Evolutionary conservation across 2,888 invertebrate species (phyloP).

Genomic region (Palloptera scutellata): DNA sequence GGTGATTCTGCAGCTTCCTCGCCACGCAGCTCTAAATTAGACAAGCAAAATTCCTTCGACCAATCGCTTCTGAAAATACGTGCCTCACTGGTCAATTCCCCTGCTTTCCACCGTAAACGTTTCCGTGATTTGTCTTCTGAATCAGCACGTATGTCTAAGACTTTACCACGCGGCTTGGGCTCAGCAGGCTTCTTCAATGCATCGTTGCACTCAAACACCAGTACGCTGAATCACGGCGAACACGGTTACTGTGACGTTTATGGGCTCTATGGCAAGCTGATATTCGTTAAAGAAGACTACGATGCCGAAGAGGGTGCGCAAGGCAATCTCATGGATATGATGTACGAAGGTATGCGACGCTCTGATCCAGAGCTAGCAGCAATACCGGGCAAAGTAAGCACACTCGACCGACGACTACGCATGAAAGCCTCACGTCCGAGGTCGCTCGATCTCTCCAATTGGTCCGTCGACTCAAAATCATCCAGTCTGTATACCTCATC

Average conservation of each 20-base stretch:
- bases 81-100: conserved; percentile 71
- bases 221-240: conserved; percentile 70
- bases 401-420: conserved; percentile 79
- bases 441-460: conserved; percentile 83
- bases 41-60: conserved; percentile 70
- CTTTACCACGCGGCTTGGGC: conserved; percentile 76
- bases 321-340: conserved; percentile 67
- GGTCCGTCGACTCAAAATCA: conserved; percentile 87
- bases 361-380: conserved; percentile 87
- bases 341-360: conserved; percentile 78
- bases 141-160: conserved; percentile 76
- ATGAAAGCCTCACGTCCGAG: conserved; percentile 85
- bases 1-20: conserved; percentile 48
- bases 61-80: conserved; percentile 71
- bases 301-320: conserved; percentile 83
- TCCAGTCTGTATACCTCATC: conserved; percentile 84
- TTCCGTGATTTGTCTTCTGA: conserved; percentile 67
- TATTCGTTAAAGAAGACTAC: conserved; percentile 76
- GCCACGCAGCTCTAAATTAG: conserved; percentile 67
- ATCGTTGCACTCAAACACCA: conserved; percentile 66
- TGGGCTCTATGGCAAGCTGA: conserved; percentile 86
- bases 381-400: conserved; percentile 83
- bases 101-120: conserved; percentile 70
- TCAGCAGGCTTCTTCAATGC: conserved; percentile 53
- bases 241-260: conserved; percentile 83